Percentiles rank a stretch among this genome's conserved stretches.
Conservation (phyloP, 1,140 invertebrate species). For the Melanaphis sacchari region DNA sequence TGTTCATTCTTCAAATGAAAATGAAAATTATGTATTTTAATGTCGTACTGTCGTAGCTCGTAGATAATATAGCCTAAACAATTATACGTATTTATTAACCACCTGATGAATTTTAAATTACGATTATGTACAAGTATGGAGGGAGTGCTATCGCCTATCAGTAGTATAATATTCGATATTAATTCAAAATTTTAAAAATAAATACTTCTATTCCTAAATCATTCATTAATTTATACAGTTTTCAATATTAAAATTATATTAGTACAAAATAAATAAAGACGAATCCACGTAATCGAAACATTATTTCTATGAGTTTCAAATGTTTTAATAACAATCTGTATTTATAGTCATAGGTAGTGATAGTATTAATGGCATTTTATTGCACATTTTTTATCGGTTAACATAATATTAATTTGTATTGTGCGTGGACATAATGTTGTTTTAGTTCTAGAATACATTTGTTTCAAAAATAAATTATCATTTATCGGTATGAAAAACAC, state of each 20-base stretch:
- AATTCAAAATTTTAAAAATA: background rate
- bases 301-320: background rate
- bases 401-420: background rate
- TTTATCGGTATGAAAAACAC: background rate
- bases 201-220: background rate
- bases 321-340: background rate
- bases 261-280: background rate
- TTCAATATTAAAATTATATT: background rate
- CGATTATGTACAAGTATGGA: background rate
- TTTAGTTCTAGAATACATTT: background rate
- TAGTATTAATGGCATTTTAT: background rate
- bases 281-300: background rate
- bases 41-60: background rate
- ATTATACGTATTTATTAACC: background rate
- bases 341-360: background rate
- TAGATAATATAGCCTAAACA: background rate
- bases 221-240: background rate
- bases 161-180: background rate
- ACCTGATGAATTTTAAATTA: background rate
- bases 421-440: background rate
- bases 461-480: background rate
- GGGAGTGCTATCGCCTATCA: no score
- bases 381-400: background rate
- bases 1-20: background rate
- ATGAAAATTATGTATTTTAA: constrained; percentile 3